These are phyloP conservation scores for Vanessa atalanta DNA, from an alignment of 1,140 invertebrate genomes.

Conservation along the genomic window DNA sequence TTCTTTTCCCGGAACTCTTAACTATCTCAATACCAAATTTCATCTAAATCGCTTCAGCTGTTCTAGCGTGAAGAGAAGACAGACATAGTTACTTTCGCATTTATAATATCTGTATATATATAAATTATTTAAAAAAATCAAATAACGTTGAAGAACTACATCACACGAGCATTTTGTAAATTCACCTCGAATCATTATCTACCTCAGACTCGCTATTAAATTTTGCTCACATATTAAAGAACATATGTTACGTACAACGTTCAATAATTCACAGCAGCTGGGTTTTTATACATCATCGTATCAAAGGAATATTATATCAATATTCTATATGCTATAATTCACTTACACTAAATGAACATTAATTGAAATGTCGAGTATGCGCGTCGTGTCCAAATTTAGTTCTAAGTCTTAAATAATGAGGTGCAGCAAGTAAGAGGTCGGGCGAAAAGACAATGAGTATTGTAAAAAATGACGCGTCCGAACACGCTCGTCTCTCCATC, in stretches of 20 bases:
- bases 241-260: not conserved
- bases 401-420: constrained; percentile 32
- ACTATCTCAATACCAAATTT: no score
- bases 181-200: not conserved
- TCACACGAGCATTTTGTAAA: not conserved
- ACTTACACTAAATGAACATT: constrained; percentile 22
- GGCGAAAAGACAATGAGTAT: constrained; percentile 29
- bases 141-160: not conserved
- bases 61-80: no score
- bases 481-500: constrained; percentile 21
- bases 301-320: not conserved
- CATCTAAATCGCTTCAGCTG: no score
- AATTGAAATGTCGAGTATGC: constrained; percentile 32
- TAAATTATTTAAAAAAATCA: not conserved
- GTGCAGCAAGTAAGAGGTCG: constrained; percentile 26
- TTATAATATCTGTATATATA: no score
- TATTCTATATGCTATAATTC: constrained; percentile 9
- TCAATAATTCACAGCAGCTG: not conserved
- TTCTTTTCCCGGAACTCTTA: no score
- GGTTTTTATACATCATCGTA: not conserved
- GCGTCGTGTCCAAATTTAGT: constrained; percentile 28
- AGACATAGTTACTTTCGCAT: no score
- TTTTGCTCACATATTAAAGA: not conserved
- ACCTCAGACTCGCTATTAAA: not conserved
- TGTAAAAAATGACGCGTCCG: constrained; percentile 28